A percentile compares a stretch with the other conserved stretches of the same genome.
These are phyloP conservation scores for Umimayanthus kanabou DNA, from an alignment of 92 coral and sea anemone species.

Conservation along the genomic window DNA sequence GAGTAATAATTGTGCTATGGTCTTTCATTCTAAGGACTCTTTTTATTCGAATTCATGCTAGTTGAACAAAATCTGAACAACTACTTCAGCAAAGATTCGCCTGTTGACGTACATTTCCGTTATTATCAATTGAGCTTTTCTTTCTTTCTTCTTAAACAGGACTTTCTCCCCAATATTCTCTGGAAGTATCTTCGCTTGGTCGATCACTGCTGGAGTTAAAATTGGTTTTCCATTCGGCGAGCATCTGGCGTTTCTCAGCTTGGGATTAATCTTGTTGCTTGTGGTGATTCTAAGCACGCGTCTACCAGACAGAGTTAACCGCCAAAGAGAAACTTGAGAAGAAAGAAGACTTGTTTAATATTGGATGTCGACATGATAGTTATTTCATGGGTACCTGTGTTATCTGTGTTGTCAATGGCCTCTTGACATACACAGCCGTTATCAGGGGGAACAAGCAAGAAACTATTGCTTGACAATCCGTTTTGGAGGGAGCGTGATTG, in stretches of 20 bases:
- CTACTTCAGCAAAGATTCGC: too few species aligned
- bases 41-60: too few species aligned
- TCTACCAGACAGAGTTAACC: conserved; percentile 56
- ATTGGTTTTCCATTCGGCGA: conserved; percentile 83
- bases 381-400: too few species aligned
- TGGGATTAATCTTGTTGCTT: conserved; percentile 59
- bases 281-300: conserved; percentile 56
- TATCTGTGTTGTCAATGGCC: too few species aligned
- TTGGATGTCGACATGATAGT: neutral
- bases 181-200: conserved; percentile 92
- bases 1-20: too few species aligned
- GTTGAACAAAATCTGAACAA: too few species aligned
- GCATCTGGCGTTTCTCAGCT: conserved; percentile 62
- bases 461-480: too few species aligned
- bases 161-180: conserved; percentile 63
- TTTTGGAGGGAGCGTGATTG: too few species aligned
- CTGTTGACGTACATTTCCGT: too few species aligned
- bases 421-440: too few species aligned
- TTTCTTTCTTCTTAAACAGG: conserved; percentile 49
- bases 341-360: neutral
- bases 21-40: too few species aligned
- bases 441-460: too few species aligned
- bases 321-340: conserved; percentile 3
- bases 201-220: conserved; percentile 72
- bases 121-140: neutral